A percentile compares a stretch with the other conserved stretches of the same genome.
Conservation (phyloP, 2,888 invertebrate species). For the Tipula lateralis region DNA sequence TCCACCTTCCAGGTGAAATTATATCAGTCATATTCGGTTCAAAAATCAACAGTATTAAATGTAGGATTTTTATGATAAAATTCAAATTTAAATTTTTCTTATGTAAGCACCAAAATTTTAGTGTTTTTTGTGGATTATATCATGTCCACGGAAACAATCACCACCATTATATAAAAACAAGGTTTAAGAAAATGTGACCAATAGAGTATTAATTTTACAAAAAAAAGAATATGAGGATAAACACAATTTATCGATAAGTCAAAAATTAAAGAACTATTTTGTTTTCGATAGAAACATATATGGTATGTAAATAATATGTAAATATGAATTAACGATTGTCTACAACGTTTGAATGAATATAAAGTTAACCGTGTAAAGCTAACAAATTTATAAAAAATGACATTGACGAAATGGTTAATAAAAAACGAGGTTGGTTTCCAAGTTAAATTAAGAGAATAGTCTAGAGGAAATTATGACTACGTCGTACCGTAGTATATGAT, state of each 20-base stretch:
- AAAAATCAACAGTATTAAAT: too few species aligned
- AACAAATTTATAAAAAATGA: not conserved
- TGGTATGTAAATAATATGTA: not conserved
- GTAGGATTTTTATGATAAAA: too few species aligned
- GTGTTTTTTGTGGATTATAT: not conserved
- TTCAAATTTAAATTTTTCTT: too few species aligned
- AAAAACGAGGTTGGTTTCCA: not conserved
- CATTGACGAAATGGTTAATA: not conserved
- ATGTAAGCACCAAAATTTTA: too few species aligned
- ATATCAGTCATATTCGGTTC: too few species aligned
- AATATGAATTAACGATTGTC: not conserved
- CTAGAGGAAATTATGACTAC: not conserved
- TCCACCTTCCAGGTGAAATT: too few species aligned
- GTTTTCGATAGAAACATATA: not conserved
- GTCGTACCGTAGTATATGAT: not conserved
- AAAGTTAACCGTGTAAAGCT: not conserved
- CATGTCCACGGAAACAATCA: not conserved
- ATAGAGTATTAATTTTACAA: not conserved
- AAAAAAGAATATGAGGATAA: not conserved
- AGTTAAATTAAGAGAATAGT: not conserved
- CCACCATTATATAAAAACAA: not conserved
- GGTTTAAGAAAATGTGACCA: not conserved
- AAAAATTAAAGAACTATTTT: not conserved
- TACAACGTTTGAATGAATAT: not conserved
- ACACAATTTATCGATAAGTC: not conserved